Percentiles rank a stretch among this genome's conserved stretches.
Conservation (phyloP, 35 echinoderm and acorn worm species). For the Stichopus chloronotus region DNA sequence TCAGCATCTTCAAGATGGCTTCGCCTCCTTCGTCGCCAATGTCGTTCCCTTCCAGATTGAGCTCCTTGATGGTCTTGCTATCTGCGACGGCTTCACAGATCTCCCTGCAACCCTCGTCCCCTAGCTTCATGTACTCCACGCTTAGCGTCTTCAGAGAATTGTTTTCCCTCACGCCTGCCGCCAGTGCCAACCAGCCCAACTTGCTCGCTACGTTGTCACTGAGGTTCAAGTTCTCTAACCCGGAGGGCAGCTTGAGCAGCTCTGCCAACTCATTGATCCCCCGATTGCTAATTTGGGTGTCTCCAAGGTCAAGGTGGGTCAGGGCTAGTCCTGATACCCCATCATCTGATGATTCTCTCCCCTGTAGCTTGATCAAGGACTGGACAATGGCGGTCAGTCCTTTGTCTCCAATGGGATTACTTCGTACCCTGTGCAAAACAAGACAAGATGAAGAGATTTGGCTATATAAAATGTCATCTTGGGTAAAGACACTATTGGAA, state of each 20-base stretch:
- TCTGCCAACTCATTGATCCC: conserved; percentile 60
- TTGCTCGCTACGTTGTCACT: conserved; percentile 69
- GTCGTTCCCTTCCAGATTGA: conserved; percentile 81
- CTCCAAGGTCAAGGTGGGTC: conserved; percentile 69
- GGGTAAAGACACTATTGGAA: background rate
- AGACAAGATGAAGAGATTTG: background rate
- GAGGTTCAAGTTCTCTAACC: conserved; percentile 70
- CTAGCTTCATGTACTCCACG: conserved; percentile 62
- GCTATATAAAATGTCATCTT: background rate
- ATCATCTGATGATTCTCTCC: conserved; percentile 20
- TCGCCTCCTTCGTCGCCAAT: conserved; percentile 64
- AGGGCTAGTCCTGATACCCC: conserved; percentile 55
- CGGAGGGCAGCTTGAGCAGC: conserved; percentile 63
- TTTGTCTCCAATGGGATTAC: conserved; percentile 74
- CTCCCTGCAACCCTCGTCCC: conserved; percentile 64
- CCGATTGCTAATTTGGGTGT: conserved; percentile 72
- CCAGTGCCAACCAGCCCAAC: conserved; percentile 70
- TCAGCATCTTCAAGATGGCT: conserved; percentile 72
- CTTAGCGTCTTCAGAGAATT: conserved; percentile 66
- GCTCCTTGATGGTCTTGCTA: conserved; percentile 61
- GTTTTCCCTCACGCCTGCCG: conserved; percentile 59
- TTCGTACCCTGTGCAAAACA: conserved; percentile 63
- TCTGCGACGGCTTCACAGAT: conserved; percentile 72
- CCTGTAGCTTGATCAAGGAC: conserved; percentile 67
- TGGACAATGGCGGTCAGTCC: conserved; percentile 65